Conservation (phyloP, 2,113 vertebrate genomes). For the Perca flavescens region DNA sequence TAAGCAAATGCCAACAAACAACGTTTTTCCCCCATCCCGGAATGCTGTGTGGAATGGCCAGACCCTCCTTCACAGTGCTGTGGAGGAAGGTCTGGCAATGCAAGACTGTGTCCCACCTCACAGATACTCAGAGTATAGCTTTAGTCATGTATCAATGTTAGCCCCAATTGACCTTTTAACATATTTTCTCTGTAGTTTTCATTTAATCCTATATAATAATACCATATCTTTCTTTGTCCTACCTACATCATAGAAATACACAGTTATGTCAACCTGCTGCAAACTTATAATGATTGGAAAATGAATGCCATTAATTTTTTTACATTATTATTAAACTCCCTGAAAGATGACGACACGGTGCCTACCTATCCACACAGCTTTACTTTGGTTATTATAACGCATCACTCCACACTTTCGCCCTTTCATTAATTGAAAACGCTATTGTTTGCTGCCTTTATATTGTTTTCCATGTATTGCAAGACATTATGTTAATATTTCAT, state of each 20-base stretch:
- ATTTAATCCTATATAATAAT: background rate
- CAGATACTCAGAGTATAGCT: background rate
- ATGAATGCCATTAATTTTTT: background rate
- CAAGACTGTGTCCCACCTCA: background rate
- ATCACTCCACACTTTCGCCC: constrained; percentile 8
- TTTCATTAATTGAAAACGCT: constrained; percentile 43
- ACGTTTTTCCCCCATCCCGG: too few species aligned
- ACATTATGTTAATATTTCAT: constrained; percentile 31
- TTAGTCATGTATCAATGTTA: background rate
- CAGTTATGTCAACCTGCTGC: background rate
- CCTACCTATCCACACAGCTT: background rate
- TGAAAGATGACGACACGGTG: background rate
- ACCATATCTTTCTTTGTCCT: background rate
- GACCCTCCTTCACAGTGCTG: too few species aligned
- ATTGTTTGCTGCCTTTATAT: constrained; percentile 11
- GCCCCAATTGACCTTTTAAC: constrained; percentile 12
- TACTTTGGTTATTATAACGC: constrained; percentile 9
- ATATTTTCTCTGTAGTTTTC: background rate
- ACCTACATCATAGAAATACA: background rate
- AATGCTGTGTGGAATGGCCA: too few species aligned
- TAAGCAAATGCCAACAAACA: too few species aligned
- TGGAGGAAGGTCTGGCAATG: too few species aligned
- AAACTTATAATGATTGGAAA: constrained; percentile 4
- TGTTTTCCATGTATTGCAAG: background rate
- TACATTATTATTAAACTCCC: background rate